Evolutionary conservation across 2,888 invertebrate genomes (phyloP), one percentile per base, ranked within the genome.

Genomic region (Drosophila helvetica): DNA sequence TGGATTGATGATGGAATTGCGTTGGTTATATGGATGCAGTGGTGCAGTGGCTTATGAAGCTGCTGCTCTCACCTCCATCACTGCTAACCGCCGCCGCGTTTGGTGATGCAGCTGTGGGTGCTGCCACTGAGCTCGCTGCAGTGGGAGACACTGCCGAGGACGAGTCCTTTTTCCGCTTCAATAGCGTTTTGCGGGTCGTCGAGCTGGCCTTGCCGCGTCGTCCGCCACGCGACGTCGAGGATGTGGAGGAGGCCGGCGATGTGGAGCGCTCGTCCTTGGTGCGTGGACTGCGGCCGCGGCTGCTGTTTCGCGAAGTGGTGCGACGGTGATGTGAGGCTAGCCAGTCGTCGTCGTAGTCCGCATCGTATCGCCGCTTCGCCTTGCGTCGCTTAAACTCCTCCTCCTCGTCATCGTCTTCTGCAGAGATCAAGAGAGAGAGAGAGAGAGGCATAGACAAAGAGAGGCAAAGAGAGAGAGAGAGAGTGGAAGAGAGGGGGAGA

Each of bases 331-430:
- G 90, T 25, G 88, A 88, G 18, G 87, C 87, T 72, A 89, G 86
- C 92, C 92, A 92, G 80, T 92, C 92, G 73, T 92, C 92, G 79
- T 92, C 92, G 73, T 92, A 92, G 71, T 92, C 92, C 53, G 91
- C 90, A 72, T 92, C 91, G 53, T 88, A 90, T 78, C 88, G 91
- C 62, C 91, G 90, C 86, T 91, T 91, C 61, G 90, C 89, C 65
- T 86, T 89, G 52, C 91, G 89, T 54, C 90, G 90, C 73, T 90
- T 90, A 48, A 90, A 90, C 51, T 91, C 91, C 66, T 91, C 91
- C 73, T 91, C 92, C 54, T 91, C 92, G 62, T 91, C 91, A 61
- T 89, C 91, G 48, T 91, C 92, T 57, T 82, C 80, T 87, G 56
- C 51, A 42, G 47, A 59, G 47, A 73, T 15, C 52, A 8, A 50